Conservation (phyloP, 1,140 invertebrate genomes). For the Dysdera silvatica region DNA sequence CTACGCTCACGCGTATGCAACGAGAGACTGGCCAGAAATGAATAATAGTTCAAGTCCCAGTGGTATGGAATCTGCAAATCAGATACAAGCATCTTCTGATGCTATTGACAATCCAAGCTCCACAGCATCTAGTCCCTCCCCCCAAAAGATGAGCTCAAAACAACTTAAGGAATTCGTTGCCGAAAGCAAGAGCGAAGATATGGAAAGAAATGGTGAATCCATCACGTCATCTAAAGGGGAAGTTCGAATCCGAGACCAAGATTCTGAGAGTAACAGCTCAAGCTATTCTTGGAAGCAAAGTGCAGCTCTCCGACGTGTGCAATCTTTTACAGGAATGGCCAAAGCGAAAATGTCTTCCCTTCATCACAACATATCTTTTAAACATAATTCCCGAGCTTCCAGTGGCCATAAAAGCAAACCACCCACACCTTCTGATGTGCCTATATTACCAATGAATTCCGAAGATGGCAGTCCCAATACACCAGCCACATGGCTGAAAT, state of each 20-base stretch:
- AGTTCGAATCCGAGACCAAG: no score
- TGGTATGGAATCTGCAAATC: neutral
- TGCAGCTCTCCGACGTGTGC: constrained; percentile 26
- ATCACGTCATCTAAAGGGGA: neutral
- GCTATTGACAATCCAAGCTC: neutral
- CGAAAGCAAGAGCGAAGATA: neutral
- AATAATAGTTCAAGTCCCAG: neutral
- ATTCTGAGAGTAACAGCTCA: constrained; percentile 24
- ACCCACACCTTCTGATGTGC: constrained; percentile 8
- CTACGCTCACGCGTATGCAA: constrained; percentile 33
- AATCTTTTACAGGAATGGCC: constrained; percentile 32
- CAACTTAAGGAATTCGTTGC: no score
- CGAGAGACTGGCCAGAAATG: constrained; percentile 18
- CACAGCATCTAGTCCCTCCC: no score
- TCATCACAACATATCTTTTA: constrained; percentile 31
- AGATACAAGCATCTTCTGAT: neutral
- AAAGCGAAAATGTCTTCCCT: constrained; percentile 27
- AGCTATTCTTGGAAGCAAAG: constrained; percentile 23
- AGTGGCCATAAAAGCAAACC: constrained; percentile 9
- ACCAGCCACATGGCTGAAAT: constrained; percentile 55
- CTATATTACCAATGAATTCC: constrained; percentile 6
- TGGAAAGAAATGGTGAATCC: neutral
- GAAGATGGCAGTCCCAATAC: constrained; percentile 46
- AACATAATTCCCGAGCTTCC: constrained; percentile 18
- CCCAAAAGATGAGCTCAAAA: no score